Base-by-base conservation (phyloP, 1,140 invertebrate species). In the Drosophila kohkoa region DNA sequence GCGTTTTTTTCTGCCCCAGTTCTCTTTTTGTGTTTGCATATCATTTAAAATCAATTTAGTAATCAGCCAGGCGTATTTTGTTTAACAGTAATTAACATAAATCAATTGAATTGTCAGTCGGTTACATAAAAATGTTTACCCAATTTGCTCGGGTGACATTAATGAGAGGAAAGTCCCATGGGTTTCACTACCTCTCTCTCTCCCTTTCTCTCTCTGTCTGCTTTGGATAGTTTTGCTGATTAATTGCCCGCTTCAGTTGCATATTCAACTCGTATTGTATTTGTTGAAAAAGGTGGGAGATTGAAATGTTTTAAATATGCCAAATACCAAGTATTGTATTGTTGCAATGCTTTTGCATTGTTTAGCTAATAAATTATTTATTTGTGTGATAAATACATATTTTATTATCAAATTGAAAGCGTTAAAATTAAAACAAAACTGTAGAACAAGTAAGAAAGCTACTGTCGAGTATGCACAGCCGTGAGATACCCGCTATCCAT, bases 31-130 rank as follows among this genome's bases (percentile, higher is more conserved):
- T 75, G 72, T 89, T 89, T 88, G 77, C 71, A 79, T 83, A 78
- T 83, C 71, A 89, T 89, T 83, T 81, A 81, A 88, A 83, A 78
- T 88, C 85, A 88, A 89, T 88, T 88, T 85, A 79, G 85, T 71
- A 75, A 81, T 85, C 83, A 85, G 64, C 73, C 74, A 69, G 52
- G 68, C 85, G 75, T 67, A 70, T 79, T 89, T 81, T 89, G 75
- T 83, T 89, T 74, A 89, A 89, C 85, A 89, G 81, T 88, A 88
- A 85, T 88, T 88, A 88, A 88, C 85, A 81, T 85, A 89, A 88
- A 88, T 85, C 75, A 89, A 85, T 88, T 81, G 73, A 59, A 83
- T 75, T 64, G 51, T 66, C 67, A 65, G 54, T 83, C 69, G 77
- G 70, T 63, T 75, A 58, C 58, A 69, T 60, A 60, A 71, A 73